phyloP scores from a whole-genome alignment of 2,113 vertebrate species.

The Ammospiza caudacuta region DNA sequence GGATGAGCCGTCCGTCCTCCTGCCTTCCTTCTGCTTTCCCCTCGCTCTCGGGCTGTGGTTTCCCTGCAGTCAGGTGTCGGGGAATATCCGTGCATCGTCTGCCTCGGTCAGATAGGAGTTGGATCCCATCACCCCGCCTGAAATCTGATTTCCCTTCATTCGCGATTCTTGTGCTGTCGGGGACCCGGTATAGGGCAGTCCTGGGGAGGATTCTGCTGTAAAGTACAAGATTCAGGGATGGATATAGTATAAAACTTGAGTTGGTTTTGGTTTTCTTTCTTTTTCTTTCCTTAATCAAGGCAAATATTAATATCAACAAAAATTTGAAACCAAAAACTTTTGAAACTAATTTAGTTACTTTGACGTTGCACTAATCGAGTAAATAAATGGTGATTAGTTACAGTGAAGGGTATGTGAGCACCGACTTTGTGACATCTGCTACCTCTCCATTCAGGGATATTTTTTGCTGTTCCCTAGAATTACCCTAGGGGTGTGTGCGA shows the following conservation, averaged over 20 bases:
- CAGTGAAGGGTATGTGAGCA: not conserved
- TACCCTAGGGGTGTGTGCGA: accelerated
- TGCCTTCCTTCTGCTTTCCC: not conserved
- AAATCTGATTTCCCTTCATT: accelerated
- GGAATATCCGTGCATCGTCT: accelerated
- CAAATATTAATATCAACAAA: not conserved
- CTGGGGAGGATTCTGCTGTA: too few species aligned
- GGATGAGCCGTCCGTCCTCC: not conserved
- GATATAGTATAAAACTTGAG: too few species aligned
- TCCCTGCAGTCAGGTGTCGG: accelerated
- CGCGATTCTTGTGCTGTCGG: accelerated
- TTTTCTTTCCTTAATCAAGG: too few species aligned
- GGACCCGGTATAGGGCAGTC: not conserved
- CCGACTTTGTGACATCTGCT: accelerated
- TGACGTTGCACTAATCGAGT: not conserved
- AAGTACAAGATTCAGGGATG: not conserved
- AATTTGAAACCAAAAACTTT: not conserved
- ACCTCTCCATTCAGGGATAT: accelerated
- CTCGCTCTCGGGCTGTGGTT: not conserved
- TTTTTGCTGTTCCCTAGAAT: not conserved
- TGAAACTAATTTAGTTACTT: accelerated
- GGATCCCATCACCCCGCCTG: not conserved
- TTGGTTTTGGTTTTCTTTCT: not conserved
- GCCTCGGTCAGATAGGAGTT: not conserved
- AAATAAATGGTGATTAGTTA: accelerated